Base-by-base conservation (phyloP, 2,888 invertebrate species). In the Tromatobia lineatoria region DNA sequence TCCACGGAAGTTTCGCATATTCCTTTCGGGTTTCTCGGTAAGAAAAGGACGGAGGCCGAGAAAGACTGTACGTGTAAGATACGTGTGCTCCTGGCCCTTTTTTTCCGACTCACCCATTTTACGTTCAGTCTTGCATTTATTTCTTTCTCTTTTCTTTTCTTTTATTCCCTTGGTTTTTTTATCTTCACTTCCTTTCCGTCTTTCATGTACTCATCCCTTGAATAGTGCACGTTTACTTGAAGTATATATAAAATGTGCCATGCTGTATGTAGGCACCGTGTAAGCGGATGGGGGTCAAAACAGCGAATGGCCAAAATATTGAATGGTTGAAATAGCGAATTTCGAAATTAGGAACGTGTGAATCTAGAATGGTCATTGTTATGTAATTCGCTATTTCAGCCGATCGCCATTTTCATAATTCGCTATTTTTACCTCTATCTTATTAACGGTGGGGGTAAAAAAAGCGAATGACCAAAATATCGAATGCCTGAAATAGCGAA, bases 1-100 rank as follows among this genome's bases (percentile, higher is more conserved):
- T 88, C 83, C 85, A 50, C 82, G 80, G 82, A 87, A 88, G 85
- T 89, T 90, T 88, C 88, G 87, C 85, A 88, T 88, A 88, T 87
- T 87, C 85, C 80, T 84, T 79, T 85, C 82, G 83, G 78, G 79
- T 74, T 73, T 54, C 73, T 75, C 47, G 47, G 59, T 64, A 61
- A 81, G 42, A 38, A 20, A 15, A 47, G 45, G 23, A 42, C 38
- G 42, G 20, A 23, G 78, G 23, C 13, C 20, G 47, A 52, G 34
- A 42, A 29, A 59, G 73, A 38, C 80, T 81, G 78, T 86, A 77
- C 81, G 85, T 79, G 79, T 86, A 80, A 86, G 75, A 86, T 86
- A 86, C 88, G 86, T 80, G 86, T 85, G 86, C 85, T 85, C 86
- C 87, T 81, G 85, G 86, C 86, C 83, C 88, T 90, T 89, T 88